Base-by-base conservation (phyloP, 2,797 vertebrate species). In the Periparus ater region DNA sequence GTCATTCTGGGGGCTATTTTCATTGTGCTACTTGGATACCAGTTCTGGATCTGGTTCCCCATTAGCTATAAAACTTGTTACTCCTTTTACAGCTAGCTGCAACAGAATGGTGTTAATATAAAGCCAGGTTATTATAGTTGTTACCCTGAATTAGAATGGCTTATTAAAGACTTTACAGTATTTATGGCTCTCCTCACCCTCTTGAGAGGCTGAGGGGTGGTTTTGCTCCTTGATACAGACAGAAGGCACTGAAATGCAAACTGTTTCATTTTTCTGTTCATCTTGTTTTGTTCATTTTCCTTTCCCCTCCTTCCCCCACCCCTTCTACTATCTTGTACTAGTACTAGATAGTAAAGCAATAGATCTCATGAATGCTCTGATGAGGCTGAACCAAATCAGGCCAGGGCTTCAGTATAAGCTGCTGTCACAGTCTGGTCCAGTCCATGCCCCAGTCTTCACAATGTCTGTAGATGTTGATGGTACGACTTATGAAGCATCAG, bases 341-440 rank as follows among this genome's bases (percentile, higher is more conserved):
- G 99, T 99, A 95, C 98, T 99, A 89, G 99, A 99, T 98, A 99
- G 98, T 97, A 99, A 99, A 99, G 98, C 99, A 98, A 99, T 99
- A 98, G 99, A 99, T 97, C 98, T 99, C 96, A 99, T 99, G 99
- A 99, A 99, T 73, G 99, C 99, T 94, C 98, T 99, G 97, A 99
- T 99, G 99, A 98, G 99, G 89, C 98, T 99, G 96, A 99, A 99
- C 98, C 99, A 99, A 98, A 99, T 99, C 98, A 98, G 99, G 89
- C 99, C 99, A 80, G 99, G 99, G 68, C 98, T 99, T 97, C 99
- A 99, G 97, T 99, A 99, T 94, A 99, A 99, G 94, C 98, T 99
- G 96, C 98, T 99, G 94, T 99, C 99, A 95, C 99, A 99, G 98
- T 99, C 99, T 68, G 99, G 99, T 95, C 99, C 99, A 40, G 99